phyloP scores from a whole-genome alignment of 2,888 invertebrate genomes.

The Nephrotoma guestfalica region DNA sequence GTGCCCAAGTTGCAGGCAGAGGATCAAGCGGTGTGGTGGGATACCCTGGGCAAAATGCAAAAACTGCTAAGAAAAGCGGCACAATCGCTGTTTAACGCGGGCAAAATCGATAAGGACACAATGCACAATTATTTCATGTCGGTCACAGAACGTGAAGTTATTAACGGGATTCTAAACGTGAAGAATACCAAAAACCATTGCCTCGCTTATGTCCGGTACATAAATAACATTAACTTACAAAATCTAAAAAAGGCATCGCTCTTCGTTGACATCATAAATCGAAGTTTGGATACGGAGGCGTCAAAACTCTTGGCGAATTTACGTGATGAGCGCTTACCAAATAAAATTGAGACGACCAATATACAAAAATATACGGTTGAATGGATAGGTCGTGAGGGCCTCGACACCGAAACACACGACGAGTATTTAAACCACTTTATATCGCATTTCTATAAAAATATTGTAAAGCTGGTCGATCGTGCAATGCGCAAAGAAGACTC shows the following conservation, averaged over 20 bases:
- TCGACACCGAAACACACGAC: conserved; percentile 82
- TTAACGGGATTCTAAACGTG: conserved; percentile 85
- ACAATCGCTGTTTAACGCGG: conserved; percentile 64
- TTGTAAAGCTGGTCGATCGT: conserved; percentile 77
- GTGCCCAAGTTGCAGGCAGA: conserved; percentile 91
- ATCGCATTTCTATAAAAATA: conserved; percentile 85
- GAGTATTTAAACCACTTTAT: conserved; percentile 91
- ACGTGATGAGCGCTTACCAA: conserved; percentile 77
- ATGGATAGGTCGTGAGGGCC: conserved; percentile 91
- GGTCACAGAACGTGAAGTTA: conserved; percentile 95
- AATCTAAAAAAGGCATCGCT: conserved; percentile 87
- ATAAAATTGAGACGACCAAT: conserved; percentile 78
- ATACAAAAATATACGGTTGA: conserved; percentile 87
- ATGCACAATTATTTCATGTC: conserved; percentile 99
- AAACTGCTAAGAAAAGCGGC: conserved; percentile 86
- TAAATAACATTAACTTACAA: conserved; percentile 93
- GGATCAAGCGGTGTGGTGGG: conserved; percentile 97
- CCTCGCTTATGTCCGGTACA: conserved; percentile 85
- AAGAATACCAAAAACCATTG: conserved; percentile 93
- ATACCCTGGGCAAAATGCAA: conserved; percentile 88
- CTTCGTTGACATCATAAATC: conserved; percentile 86
- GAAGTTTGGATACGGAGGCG: conserved; percentile 87
- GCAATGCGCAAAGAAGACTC: conserved; percentile 94
- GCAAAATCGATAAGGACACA: conserved; percentile 77
- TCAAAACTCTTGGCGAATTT: conserved; percentile 76